Percentiles rank a stretch among this genome's conserved stretches.
These are phyloP conservation scores for Eutolmus rufibarbis DNA, from an alignment of 2,888 invertebrate species.

Conservation along the genomic window DNA sequence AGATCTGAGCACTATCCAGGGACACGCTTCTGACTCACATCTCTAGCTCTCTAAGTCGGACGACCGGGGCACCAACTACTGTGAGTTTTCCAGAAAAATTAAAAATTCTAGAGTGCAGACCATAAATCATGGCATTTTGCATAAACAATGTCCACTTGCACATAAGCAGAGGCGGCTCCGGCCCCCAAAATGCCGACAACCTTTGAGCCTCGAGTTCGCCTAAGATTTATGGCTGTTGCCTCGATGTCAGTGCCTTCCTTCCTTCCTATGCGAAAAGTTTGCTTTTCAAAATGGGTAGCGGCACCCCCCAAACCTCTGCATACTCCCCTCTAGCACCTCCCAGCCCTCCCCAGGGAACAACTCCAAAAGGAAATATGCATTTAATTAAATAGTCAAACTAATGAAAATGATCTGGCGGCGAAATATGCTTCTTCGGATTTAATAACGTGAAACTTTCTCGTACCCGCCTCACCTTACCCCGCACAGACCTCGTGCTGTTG, in stretches of 20 bases:
- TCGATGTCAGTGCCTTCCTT: not conserved
- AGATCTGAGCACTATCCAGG: not conserved
- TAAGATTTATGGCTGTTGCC: not conserved
- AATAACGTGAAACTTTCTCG: conserved; percentile 12
- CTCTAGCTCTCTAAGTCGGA: not conserved
- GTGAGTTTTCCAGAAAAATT: not conserved
- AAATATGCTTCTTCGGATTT: conserved; percentile 1
- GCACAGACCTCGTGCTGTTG: not conserved
- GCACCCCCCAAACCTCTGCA: not conserved
- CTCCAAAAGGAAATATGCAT: not conserved
- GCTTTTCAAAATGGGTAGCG: not conserved
- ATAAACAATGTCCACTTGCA: not conserved
- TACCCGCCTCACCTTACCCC: not conserved
- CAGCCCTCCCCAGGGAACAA: not conserved
- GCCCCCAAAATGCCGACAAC: not conserved
- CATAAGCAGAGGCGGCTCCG: not conserved
- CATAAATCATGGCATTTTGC: not conserved
- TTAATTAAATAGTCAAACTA: conserved; percentile 7
- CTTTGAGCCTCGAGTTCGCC: not conserved
- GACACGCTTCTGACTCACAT: not conserved
- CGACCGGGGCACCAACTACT: not conserved
- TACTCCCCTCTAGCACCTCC: not conserved
- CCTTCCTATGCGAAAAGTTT: not conserved
- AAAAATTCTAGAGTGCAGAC: not conserved
- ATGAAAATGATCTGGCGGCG: conserved; percentile 3